Conservation (phyloP, 2,888 invertebrate genomes). For the Cataglyphis cursor region DNA sequence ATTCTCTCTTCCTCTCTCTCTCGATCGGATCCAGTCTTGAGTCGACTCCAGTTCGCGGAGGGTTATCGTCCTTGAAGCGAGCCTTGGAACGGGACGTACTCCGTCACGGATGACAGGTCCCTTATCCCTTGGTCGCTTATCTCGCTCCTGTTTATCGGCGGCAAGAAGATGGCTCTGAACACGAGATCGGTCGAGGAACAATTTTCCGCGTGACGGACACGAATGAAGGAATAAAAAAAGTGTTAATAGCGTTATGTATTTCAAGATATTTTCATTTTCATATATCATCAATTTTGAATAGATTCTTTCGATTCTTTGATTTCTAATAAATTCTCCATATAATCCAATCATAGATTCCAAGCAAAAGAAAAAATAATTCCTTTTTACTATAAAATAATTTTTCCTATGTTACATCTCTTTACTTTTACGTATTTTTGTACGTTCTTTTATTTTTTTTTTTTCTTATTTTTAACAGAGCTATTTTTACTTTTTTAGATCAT, state of each 20-base stretch:
- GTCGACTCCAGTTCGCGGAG: slow-evolving; percentile 23
- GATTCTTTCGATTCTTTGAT: not conserved
- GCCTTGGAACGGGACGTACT: slow-evolving; percentile 55
- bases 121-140: slow-evolving; percentile 56
- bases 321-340: not conserved
- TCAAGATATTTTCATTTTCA: too few relatives aligned
- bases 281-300: not conserved
- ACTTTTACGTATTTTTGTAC: not conserved
- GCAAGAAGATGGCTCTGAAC: slow-evolving; percentile 7
- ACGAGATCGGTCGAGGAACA: not conserved
- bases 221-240: not conserved
- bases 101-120: slow-evolving; percentile 62
- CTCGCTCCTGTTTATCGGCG: slow-evolving; percentile 52
- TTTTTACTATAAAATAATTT: not conserved
- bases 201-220: slow-evolving; percentile 12
- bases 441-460: not conserved
- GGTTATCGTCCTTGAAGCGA: slow-evolving; percentile 63
- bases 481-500: not conserved
- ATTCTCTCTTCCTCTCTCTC: not conserved
- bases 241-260: not conserved
- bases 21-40: slow-evolving; percentile 37
- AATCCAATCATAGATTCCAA: not conserved
- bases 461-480: not conserved
- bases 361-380: not conserved
- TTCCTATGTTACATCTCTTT: not conserved